Percentiles rank a stretch among this genome's conserved stretches.
These are phyloP conservation scores for Pelecanoides urinatrix DNA, from an alignment of 2,113 vertebrate species.

Conservation along the genomic window DNA sequence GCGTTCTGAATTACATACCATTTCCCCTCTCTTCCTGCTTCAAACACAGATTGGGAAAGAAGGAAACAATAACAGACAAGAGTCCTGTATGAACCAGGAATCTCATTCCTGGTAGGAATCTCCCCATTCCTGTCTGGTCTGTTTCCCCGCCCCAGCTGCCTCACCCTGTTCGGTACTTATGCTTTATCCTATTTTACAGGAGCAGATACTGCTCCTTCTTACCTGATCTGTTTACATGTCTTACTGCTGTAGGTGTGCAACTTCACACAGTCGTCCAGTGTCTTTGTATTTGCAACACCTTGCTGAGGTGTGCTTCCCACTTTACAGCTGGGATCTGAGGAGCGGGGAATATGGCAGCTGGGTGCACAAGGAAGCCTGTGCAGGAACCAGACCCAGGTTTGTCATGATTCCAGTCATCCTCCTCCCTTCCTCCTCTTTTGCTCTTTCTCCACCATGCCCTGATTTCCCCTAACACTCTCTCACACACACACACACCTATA, in stretches of 20 bases:
- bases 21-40: slow-evolving; percentile 2
- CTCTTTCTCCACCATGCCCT: neutral
- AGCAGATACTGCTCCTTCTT: slow-evolving; percentile 14
- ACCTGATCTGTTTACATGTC: neutral
- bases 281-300: neutral
- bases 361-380: neutral
- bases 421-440: neutral
- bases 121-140: slow-evolving; percentile 67
- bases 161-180: neutral
- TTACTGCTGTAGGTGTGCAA: neutral
- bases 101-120: slow-evolving; percentile 63
- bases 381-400: neutral
- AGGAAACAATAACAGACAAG: slow-evolving; percentile 34
- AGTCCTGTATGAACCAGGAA: slow-evolving; percentile 51
- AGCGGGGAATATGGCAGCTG: neutral
- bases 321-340: neutral
- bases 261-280: neutral
- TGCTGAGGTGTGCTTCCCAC: neutral
- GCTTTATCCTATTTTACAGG: slow-evolving; percentile 16
- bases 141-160: slow-evolving; percentile 45
- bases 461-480: neutral
- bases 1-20: neutral
- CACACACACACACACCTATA: no score
- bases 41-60: neutral
- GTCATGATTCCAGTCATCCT: neutral